phyloP scores from a whole-genome alignment of 2,113 vertebrate species.

The Hylia prasina region DNA sequence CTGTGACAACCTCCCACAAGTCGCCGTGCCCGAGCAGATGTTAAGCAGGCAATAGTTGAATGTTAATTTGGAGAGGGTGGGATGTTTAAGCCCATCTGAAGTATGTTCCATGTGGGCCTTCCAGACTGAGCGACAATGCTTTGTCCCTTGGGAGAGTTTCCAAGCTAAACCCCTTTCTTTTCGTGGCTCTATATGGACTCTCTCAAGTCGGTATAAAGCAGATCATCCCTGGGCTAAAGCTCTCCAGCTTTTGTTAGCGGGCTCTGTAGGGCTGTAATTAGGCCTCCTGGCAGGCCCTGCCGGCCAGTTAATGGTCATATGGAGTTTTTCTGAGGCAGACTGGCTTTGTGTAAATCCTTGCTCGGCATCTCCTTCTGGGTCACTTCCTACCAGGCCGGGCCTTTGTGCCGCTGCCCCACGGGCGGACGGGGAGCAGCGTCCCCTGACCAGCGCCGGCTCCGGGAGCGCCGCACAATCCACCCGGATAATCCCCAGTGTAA shows the following conservation, averaged over 20 bases:
- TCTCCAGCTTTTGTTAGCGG: slow-evolving; percentile 95
- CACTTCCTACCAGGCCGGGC: slow-evolving; percentile 91
- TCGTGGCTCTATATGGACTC: slow-evolving; percentile 92
- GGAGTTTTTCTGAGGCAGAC: slow-evolving; percentile 87
- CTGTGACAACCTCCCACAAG: slow-evolving; percentile 58
- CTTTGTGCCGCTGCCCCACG: slow-evolving; percentile 81
- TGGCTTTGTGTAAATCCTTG: slow-evolving; percentile 91
- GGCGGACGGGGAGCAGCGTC: slow-evolving; percentile 79
- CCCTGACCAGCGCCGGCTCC: slow-evolving; percentile 81
- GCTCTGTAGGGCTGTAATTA: slow-evolving; percentile 98
- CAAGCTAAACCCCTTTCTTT: slow-evolving; percentile 91
- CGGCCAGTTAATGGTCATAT: slow-evolving; percentile 90
- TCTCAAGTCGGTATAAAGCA: slow-evolving; percentile 98
- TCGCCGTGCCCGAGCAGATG: slow-evolving; percentile 86
- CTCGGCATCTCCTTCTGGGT: slow-evolving; percentile 92
- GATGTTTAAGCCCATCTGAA: slow-evolving; percentile 89
- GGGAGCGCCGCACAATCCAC: slow-evolving; percentile 68
- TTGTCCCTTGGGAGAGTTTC: slow-evolving; percentile 90
- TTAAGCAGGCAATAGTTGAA: slow-evolving; percentile 92
- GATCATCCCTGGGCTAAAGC: slow-evolving; percentile 99
- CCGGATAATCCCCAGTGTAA: slow-evolving; percentile 84
- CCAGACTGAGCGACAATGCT: slow-evolving; percentile 78
- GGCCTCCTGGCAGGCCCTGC: slow-evolving; percentile 94
- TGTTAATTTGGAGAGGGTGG: slow-evolving; percentile 93
- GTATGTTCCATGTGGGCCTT: slow-evolving; percentile 80